Percentiles rank a stretch among this genome's conserved stretches.
phyloP scores from a whole-genome alignment of 1,140 invertebrate genomes.

The Leptopilina clavipes region DNA sequence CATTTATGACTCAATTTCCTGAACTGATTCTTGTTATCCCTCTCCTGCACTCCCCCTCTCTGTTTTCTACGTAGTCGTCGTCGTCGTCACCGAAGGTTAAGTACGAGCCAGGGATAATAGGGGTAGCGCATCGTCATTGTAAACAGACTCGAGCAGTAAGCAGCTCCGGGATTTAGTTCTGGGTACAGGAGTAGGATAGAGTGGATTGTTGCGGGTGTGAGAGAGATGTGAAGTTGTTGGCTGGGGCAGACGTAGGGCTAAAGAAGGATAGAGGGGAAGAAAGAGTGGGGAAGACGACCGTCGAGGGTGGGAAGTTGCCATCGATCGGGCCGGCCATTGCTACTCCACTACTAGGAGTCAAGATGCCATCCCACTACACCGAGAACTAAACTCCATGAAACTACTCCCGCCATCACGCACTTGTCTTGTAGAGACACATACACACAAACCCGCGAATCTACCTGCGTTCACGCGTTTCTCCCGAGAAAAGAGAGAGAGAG shows the following conservation, averaged over 20 bases:
- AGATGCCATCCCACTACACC: constrained; percentile 72
- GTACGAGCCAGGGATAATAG: constrained; percentile 63
- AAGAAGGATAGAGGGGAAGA: constrained; percentile 43
- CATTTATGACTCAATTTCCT: constrained; percentile 37
- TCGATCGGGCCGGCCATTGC: constrained; percentile 75
- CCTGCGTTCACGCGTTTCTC: constrained; percentile 19
- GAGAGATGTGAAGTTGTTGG: constrained; percentile 25
- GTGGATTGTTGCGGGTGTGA: constrained; percentile 32
- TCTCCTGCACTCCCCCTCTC: neutral
- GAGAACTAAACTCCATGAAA: constrained; percentile 72
- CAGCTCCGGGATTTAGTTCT: constrained; percentile 69
- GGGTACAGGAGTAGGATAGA: constrained; percentile 48
- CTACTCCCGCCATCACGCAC: constrained; percentile 66
- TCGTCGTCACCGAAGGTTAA: constrained; percentile 57
- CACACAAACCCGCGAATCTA: neutral
- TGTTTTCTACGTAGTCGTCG: too few relatives aligned
- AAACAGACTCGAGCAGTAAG: constrained; percentile 68
- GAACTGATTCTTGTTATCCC: constrained; percentile 44
- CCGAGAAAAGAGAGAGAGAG: neutral
- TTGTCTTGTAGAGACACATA: constrained; percentile 54
- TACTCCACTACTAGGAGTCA: constrained; percentile 72
- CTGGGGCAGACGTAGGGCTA: constrained; percentile 34
- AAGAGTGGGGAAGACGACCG: constrained; percentile 53
- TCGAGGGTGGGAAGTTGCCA: constrained; percentile 72
- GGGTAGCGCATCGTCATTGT: constrained; percentile 70